Base-by-base conservation (phyloP, 92 coral and sea anemone species). In the Heteractis magnifica region DNA sequence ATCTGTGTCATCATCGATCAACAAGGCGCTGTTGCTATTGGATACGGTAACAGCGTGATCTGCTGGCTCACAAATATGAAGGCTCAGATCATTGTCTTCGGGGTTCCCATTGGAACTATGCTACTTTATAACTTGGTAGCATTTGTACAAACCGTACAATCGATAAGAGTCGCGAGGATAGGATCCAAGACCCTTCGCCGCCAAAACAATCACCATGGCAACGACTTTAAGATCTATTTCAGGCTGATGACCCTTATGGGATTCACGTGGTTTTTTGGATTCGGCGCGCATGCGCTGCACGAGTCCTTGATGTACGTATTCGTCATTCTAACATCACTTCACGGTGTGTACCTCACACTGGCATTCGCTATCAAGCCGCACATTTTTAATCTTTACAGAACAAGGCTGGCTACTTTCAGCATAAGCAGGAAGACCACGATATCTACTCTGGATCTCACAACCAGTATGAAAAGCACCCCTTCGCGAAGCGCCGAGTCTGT, bases 201-300 rank as follows among this genome's bases (percentile, higher is more conserved):
- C 6, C 88, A 86, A 71, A 78, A 58, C 62, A 79, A 55, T 51
- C 82, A 77, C 14, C 85, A 77, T 52, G 64, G 62, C 76, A 84
- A 75, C 78, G 88, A 85, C 71, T 52, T 88, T 21, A 72, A 79
- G 83, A 88, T 91, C 72, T 91, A 85, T 73, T 79, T 82, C 68
- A 78, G 92, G 23, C 77, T 91, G 73, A 79, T 90, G 52, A 81
- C 92, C 19, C 86, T 90, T 44, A 84, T 90, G 87, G 94, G 94
- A 51, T 87, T 87, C 85, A 84, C 89, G 3, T 90, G 91, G 91
- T 56, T 81, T 51, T 77, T 87, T 51, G 94, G 89, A 4, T 70
- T 90, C 77, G 86, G 89, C 8, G 88, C 87, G 75, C 80, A 79
- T 49, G 21, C 86, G 60, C 59, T 80, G 51, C 76, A 88, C 62